Percentiles rank a stretch among this genome's conserved stretches.
phyloP scores from a whole-genome alignment of 2,113 vertebrate genomes.

The mouse (Mus musculus) region GRCm39 chr3:155558001-155558500 shows the following conservation, averaged over 20 bases:
- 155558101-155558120: not conserved
- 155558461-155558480: not conserved
- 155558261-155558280: not conserved
- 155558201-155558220: not conserved
- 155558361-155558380: not conserved
- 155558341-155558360: not conserved
- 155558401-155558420: not conserved
- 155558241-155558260: not conserved
- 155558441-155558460: not conserved
- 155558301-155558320: not conserved
- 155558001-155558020: too few species aligned
- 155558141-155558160: not conserved
- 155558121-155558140: not conserved
- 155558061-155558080: not conserved
- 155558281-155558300: not conserved
- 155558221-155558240: not conserved
- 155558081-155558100: not conserved
- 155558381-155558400: not conserved
- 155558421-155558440: not conserved
- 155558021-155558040: not conserved
- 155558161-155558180: not conserved
- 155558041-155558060: not conserved
- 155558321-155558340: not conserved
- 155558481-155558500: not conserved
- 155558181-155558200: not conserved